Conservation (phyloP, 2,888 invertebrate genomes). For the Ochropleura plecta region DNA sequence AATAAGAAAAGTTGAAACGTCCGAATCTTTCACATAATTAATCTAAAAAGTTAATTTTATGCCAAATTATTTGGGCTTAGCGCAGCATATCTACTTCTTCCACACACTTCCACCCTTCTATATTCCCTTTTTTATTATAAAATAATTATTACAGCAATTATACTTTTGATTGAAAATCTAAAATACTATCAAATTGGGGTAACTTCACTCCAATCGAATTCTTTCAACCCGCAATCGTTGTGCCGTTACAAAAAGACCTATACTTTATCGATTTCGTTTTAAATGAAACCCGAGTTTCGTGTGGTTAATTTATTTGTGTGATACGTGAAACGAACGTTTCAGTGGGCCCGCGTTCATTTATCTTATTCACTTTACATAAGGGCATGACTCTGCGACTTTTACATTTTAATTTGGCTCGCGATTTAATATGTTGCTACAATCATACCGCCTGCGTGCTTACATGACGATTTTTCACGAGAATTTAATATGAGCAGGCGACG, state of each 20-base stretch:
- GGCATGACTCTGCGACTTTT: slow-evolving; percentile 81
- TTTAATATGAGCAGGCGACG: slow-evolving; percentile 57
- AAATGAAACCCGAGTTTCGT: slow-evolving; percentile 64
- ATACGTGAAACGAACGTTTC: slow-evolving; percentile 78
- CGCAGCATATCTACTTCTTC: too few species aligned
- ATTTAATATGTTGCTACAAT: slow-evolving; percentile 74
- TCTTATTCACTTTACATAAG: slow-evolving; percentile 84
- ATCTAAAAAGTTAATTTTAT: too few species aligned
- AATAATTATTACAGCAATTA: background rate
- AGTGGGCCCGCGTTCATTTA: slow-evolving; percentile 77
- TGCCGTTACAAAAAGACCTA: slow-evolving; percentile 34
- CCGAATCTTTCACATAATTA: too few species aligned
- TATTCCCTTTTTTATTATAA: too few species aligned
- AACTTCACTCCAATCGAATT: slow-evolving; percentile 8
- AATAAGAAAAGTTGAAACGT: too few species aligned
- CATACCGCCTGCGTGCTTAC: slow-evolving; percentile 51
- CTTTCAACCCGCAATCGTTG: slow-evolving; percentile 2
- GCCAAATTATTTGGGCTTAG: too few species aligned
- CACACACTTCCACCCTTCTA: too few species aligned
- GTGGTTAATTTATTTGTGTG: slow-evolving; percentile 81
- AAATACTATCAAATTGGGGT: background rate
- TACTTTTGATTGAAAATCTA: background rate
- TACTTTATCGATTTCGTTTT: slow-evolving; percentile 67
- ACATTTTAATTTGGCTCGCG: slow-evolving; percentile 82
- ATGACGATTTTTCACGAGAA: slow-evolving; percentile 61